A percentile compares a stretch with the other conserved stretches of the same genome.
Evolutionary conservation across 2,888 invertebrate genomes (phyloP).

Genomic region (Platycnemis pennipes): DNA sequence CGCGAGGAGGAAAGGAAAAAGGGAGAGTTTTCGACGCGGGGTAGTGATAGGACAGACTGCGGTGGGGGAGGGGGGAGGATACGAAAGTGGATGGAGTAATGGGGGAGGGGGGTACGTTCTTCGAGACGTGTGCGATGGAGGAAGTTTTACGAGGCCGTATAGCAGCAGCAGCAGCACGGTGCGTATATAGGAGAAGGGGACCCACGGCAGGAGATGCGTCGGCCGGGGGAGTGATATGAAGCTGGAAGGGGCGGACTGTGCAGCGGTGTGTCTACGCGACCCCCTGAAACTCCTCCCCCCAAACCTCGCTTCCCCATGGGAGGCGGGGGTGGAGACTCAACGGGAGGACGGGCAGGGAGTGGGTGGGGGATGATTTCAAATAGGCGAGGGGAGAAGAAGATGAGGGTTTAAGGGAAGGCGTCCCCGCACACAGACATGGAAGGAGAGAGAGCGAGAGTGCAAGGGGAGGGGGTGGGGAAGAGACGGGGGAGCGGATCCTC

Average conservation of each 20-base stretch:
- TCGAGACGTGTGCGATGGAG: conserved; percentile 12
- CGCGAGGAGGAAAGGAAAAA: not conserved
- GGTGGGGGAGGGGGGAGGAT: not conserved
- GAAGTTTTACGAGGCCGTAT: conserved; percentile 24
- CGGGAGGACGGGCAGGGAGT: not conserved
- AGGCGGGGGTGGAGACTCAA: too few relatives aligned
- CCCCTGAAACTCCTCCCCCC: not conserved
- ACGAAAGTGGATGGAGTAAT: not conserved
- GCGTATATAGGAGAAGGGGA: not conserved
- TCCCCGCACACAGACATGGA: not conserved
- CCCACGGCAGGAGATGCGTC: not conserved
- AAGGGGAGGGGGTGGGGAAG: too few relatives aligned
- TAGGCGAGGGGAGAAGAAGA: not conserved
- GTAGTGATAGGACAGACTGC: not conserved
- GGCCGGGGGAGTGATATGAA: not conserved
- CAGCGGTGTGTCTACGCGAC: not conserved
- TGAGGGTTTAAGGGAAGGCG: not conserved
- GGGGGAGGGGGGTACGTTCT: not conserved
- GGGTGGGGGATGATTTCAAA: not conserved
- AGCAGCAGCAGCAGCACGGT: not conserved
- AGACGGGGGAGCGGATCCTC: too few relatives aligned
- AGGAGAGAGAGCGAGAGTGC: not conserved
- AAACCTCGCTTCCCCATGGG: not conserved
- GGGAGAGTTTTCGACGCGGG: not conserved
- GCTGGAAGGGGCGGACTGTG: not conserved